Percentiles rank a stretch among this genome's conserved stretches.
These are phyloP conservation scores for Oncopodura yosiiana DNA, from an alignment of 1,140 invertebrate species.

Conservation along the genomic window DNA sequence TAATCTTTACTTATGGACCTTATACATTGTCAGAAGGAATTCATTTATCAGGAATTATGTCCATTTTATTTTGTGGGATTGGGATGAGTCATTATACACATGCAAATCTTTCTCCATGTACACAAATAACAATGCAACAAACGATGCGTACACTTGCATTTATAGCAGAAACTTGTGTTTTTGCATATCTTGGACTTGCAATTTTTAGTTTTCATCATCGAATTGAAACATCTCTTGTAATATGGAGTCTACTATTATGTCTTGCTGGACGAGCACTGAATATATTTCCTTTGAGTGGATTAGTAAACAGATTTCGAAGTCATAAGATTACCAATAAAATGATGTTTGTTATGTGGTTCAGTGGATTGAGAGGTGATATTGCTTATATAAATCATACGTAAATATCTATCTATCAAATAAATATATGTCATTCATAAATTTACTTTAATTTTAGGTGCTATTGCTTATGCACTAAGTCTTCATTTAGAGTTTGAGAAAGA, in stretches of 20 bases:
- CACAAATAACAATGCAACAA: conserved; percentile 98
- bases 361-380: conserved; percentile 46
- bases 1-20: conserved; percentile 95
- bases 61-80: conserved; percentile 96
- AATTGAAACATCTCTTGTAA: conserved; percentile 64
- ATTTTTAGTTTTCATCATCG: conserved; percentile 87
- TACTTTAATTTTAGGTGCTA: conserved; percentile 68
- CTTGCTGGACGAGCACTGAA: conserved; percentile 88
- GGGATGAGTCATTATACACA: conserved; percentile 99
- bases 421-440: background rate
- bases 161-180: conserved; percentile 96
- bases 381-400: background rate
- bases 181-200: conserved; percentile 96
- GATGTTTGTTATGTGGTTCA: conserved; percentile 99
- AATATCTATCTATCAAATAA: background rate
- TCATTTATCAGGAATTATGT: conserved; percentile 96
- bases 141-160: conserved; percentile 95
- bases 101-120: conserved; percentile 94
- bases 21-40: conserved; percentile 96
- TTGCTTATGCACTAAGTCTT: conserved; percentile 93
- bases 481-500: conserved; percentile 91
- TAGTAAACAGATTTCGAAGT: conserved; percentile 92
- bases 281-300: conserved; percentile 86
- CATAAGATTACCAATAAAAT: conserved; percentile 96
- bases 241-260: conserved; percentile 89